Conservation (phyloP, 2,888 invertebrate species). For the Drosophila incognita region DNA sequence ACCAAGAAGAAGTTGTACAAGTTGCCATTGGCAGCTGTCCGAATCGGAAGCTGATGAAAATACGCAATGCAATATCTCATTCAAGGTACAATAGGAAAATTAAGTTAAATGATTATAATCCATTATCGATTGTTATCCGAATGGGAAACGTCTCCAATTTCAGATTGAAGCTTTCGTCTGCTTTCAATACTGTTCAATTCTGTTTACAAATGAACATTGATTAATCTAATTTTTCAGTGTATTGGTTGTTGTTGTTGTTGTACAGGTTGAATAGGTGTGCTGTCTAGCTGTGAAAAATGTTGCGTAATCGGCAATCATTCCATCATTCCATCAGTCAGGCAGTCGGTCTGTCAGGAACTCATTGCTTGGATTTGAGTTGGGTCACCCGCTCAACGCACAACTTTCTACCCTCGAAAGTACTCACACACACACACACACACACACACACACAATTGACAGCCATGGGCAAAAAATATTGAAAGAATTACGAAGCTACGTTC, state of each 20-base stretch:
- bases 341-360: conserved; percentile 30
- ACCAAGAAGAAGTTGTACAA: not conserved
- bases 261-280: conserved; percentile 2
- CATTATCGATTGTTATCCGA: conserved; percentile 1
- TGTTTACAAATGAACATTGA: conserved; percentile 6
- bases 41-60: not conserved
- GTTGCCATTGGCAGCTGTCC: not conserved
- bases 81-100: not conserved
- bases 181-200: not conserved
- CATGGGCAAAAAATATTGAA: conserved; percentile 41
- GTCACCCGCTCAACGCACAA: conserved; percentile 24
- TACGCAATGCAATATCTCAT: not conserved
- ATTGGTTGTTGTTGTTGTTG: not conserved
- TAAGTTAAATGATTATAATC: not conserved
- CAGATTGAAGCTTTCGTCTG: not conserved
- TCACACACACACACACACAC: conserved; percentile 10
- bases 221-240: conserved; percentile 1
- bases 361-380: conserved; percentile 42
- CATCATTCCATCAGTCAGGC: conserved; percentile 49
- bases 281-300: conserved; percentile 24
- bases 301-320: conserved; percentile 67
- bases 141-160: not conserved
- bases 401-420: conserved; percentile 8
- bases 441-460: conserved; percentile 19
- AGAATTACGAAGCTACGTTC: conserved; percentile 39